Evolutionary conservation across 2,113 vertebrate genomes (phyloP).

Genomic region (Speoplatyrhinus poulsoni): DNA sequence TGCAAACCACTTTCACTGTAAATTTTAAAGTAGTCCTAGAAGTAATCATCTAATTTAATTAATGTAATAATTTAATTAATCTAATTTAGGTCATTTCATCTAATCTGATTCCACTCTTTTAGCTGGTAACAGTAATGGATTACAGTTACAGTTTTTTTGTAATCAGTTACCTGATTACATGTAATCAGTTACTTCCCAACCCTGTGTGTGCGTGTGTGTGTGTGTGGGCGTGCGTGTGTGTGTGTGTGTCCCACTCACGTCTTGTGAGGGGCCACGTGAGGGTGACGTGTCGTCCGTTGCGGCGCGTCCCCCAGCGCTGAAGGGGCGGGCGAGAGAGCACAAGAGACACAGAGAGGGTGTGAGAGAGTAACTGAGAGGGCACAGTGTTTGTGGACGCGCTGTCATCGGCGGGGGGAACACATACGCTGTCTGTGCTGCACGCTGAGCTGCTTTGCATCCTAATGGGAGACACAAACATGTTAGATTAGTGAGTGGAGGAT

Average conservation of each 20-base stretch:
- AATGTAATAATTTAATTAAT: too few relatives aligned
- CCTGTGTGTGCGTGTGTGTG: slow-evolving; percentile 8
- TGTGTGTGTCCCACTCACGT: slow-evolving; percentile 85
- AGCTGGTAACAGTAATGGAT: too few relatives aligned
- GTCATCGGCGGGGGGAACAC: slow-evolving; percentile 25
- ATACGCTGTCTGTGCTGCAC: slow-evolving; percentile 87
- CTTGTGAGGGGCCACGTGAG: slow-evolving; percentile 84
- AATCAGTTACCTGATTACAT: too few relatives aligned
- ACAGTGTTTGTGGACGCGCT: background rate
- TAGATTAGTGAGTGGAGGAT: too few relatives aligned
- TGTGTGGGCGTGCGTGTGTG: background rate
- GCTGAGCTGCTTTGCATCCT: slow-evolving; percentile 82
- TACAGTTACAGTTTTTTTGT: too few relatives aligned
- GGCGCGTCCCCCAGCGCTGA: slow-evolving; percentile 85
- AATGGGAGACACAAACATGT: slow-evolving; percentile 48
- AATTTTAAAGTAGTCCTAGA: too few relatives aligned
- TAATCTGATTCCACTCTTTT: too few relatives aligned
- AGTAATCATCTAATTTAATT: too few relatives aligned
- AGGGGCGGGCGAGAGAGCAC: slow-evolving; percentile 22
- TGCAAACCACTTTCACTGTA: too few relatives aligned
- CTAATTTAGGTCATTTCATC: too few relatives aligned
- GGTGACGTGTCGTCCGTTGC: slow-evolving; percentile 82
- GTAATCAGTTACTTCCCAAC: too few relatives aligned
- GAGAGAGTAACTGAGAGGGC: background rate
- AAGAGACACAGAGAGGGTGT: background rate